Evolutionary conservation across 2,113 vertebrate species (phyloP).

Genomic region (Stegostoma tigrinum): DNA sequence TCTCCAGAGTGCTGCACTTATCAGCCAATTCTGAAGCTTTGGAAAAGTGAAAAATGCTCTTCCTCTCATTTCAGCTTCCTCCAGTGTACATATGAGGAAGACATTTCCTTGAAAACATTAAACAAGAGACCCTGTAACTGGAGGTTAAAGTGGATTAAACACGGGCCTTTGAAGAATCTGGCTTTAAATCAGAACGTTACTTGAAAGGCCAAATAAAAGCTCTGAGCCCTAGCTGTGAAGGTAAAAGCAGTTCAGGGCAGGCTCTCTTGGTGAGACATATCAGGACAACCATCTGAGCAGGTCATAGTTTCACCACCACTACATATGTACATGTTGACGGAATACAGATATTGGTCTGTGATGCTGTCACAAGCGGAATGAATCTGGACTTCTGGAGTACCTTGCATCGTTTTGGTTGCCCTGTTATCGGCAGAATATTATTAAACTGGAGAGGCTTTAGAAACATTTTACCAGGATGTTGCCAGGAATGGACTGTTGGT

Average conservation of each 20-base stretch:
- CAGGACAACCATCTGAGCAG: too few relatives aligned
- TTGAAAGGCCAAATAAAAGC: not conserved
- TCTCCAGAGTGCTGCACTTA: not conserved
- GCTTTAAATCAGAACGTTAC: not conserved
- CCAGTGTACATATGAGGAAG: not conserved
- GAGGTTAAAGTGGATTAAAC: not conserved
- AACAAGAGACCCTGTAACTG: not conserved
- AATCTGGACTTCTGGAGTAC: too few relatives aligned
- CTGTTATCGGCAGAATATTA: too few relatives aligned
- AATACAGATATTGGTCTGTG: too few relatives aligned
- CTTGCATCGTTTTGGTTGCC: too few relatives aligned
- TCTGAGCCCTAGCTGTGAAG: not conserved
- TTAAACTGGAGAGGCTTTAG: too few relatives aligned
- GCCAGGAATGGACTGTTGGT: too few relatives aligned
- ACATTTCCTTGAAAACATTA: not conserved
- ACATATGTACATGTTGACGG: too few relatives aligned
- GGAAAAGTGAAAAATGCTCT: not conserved
- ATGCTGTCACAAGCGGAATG: too few relatives aligned
- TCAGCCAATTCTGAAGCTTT: not conserved
- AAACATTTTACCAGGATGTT: too few relatives aligned
- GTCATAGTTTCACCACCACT: too few relatives aligned
- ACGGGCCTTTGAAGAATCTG: not conserved
- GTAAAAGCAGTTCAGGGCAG: not conserved
- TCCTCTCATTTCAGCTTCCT: not conserved
- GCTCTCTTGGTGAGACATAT: not conserved